These are phyloP conservation scores for Eufriesea mexicana DNA, from an alignment of 1,140 invertebrate species.

Conservation along the genomic window DNA sequence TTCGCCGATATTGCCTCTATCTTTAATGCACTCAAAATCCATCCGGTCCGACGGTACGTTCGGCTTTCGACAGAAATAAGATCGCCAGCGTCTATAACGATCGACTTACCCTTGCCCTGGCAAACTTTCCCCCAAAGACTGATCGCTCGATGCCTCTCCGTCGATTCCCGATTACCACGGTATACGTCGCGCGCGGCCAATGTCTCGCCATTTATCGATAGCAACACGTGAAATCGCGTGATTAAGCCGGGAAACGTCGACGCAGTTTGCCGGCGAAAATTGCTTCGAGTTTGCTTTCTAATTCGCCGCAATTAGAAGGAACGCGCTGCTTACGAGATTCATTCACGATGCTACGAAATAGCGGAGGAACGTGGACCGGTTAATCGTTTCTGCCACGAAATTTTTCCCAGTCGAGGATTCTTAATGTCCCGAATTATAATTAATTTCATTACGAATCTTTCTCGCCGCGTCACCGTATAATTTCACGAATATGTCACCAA, in stretches of 20 bases:
- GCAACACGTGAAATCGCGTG: not conserved
- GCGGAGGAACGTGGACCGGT: no score
- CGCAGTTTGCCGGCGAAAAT: not conserved
- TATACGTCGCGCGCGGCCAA: not conserved
- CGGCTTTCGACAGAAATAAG: conserved; percentile 43
- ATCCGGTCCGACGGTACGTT: conserved; percentile 38
- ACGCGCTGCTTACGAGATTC: not conserved
- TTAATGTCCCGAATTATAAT: no score
- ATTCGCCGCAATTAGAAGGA: not conserved
- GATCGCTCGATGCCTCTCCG: conserved; percentile 3
- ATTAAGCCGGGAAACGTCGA: not conserved
- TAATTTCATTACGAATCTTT: no score
- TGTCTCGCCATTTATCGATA: not conserved
- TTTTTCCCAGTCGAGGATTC: no score
- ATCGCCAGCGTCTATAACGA: not conserved
- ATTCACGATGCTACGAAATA: not conserved
- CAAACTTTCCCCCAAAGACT: conserved; percentile 15
- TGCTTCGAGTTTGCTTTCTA: not conserved
- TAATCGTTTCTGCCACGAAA: no score
- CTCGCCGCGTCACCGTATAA: no score
- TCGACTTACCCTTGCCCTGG: not conserved
- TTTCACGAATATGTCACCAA: no score
- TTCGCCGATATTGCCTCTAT: conserved; percentile 64
- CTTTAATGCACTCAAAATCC: conserved; percentile 66
- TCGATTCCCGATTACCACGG: not conserved